Conservation (phyloP, 2,113 vertebrate species). For the Etheostoma cragini region DNA sequence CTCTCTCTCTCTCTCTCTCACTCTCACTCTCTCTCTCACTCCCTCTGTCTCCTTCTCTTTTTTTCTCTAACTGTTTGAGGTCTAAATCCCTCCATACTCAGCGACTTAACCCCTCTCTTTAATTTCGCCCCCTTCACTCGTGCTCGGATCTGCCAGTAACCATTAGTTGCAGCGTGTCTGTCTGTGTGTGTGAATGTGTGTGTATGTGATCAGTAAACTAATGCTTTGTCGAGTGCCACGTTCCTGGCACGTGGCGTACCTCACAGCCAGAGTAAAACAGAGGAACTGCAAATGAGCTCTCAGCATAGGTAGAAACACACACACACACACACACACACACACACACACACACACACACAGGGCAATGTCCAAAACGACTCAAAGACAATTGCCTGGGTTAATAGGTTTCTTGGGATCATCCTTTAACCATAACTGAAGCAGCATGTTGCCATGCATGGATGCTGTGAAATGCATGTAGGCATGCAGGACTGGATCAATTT, state of each 20-base stretch:
- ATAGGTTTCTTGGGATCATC: slow-evolving; percentile 60
- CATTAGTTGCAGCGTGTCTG: slow-evolving; percentile 66
- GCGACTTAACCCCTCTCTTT: slow-evolving; percentile 85
- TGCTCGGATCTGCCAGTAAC: slow-evolving; percentile 74
- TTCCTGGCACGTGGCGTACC: slow-evolving; percentile 78
- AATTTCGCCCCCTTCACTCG: slow-evolving; percentile 77
- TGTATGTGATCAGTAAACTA: slow-evolving; percentile 80
- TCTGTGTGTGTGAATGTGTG: slow-evolving; percentile 46
- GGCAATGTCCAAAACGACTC: neutral
- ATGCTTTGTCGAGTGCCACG: slow-evolving; percentile 73
- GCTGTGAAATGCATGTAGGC: slow-evolving; percentile 61
- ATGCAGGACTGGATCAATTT: slow-evolving; percentile 70
- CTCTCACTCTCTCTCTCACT: slow-evolving; percentile 31
- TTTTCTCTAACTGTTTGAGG: slow-evolving; percentile 74
- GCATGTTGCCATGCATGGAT: slow-evolving; percentile 26
- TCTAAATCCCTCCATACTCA: slow-evolving; percentile 85
- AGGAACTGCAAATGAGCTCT: slow-evolving; percentile 77
- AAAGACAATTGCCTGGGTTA: slow-evolving; percentile 50
- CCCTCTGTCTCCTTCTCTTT: slow-evolving; percentile 24
- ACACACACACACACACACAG: neutral
- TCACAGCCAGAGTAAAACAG: slow-evolving; percentile 61
- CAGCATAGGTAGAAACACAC: slow-evolving; percentile 26
- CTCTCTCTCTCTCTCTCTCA: slow-evolving; percentile 21
- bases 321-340: slow-evolving; percentile 11
- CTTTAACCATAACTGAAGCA: slow-evolving; percentile 49